Conservation (phyloP, 2,797 vertebrate species). For the Sternotherus odoratus region DNA sequence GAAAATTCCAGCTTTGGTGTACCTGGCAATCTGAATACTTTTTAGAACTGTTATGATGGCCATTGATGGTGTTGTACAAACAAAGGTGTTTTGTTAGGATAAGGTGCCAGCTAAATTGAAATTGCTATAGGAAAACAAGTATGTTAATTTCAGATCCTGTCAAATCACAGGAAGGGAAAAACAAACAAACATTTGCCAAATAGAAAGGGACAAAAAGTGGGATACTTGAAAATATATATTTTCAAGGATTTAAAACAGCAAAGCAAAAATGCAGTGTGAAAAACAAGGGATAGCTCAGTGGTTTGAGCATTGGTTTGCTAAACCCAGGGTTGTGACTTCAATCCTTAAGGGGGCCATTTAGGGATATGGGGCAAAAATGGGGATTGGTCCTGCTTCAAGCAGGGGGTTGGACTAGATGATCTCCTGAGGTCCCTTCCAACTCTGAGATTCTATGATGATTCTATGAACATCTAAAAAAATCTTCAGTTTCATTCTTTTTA, state of each 20-base stretch:
- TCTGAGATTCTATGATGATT: too few species aligned
- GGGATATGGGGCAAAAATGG: too few species aligned
- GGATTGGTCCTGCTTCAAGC: too few species aligned
- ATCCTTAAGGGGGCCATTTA: too few species aligned
- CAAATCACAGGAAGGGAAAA: background rate
- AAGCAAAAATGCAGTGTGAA: accelerated
- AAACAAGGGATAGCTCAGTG: too few species aligned
- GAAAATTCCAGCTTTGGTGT: background rate
- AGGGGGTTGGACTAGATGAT: too few species aligned
- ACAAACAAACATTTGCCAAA: background rate
- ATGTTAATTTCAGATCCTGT: background rate
- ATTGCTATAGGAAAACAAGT: background rate
- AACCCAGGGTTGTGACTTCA: too few species aligned
- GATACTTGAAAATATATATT: background rate
- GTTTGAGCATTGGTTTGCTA: too few species aligned
- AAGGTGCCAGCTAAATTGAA: background rate
- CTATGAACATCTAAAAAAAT: background rate
- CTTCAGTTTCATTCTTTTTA: background rate
- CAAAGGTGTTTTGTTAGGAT: background rate
- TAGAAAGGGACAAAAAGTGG: background rate
- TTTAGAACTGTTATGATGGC: background rate
- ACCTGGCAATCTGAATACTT: background rate
- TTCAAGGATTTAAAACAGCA: background rate
- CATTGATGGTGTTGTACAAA: background rate
- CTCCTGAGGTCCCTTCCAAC: too few species aligned